These are phyloP conservation scores for Melipona bicolor DNA, from an alignment of 2,888 invertebrate species.

Conservation along the genomic window DNA sequence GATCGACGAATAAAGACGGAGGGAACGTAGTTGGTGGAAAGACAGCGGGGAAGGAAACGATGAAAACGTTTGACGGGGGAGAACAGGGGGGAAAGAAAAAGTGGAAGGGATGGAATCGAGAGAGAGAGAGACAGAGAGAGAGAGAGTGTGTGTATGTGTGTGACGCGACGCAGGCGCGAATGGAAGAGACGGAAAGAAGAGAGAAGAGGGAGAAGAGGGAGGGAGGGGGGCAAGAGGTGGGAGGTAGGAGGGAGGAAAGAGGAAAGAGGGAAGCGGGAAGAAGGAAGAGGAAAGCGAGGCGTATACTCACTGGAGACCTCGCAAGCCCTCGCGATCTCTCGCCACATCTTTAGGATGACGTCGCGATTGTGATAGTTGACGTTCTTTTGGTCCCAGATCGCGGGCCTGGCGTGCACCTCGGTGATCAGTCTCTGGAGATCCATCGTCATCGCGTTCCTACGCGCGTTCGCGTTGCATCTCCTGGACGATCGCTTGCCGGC, in stretches of 20 bases:
- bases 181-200: no score
- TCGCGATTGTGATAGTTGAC: constrained; percentile 78
- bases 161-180: no score
- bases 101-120: not conserved
- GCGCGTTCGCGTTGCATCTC: constrained; percentile 70
- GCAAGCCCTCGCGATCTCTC: constrained; percentile 77
- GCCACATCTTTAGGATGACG: constrained; percentile 77
- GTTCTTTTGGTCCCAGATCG: constrained; percentile 79
- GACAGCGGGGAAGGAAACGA: not conserved
- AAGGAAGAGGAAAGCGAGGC: constrained; percentile 33
- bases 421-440: constrained; percentile 76
- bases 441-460: constrained; percentile 75
- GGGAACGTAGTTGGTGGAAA: no score
- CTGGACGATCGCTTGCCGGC: constrained; percentile 66
- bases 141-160: not conserved
- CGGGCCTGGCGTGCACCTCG: constrained; percentile 77
- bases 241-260: not conserved
- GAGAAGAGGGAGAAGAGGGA: no score
- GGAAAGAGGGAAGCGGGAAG: constrained; percentile 17
- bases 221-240: not conserved
- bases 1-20: not conserved
- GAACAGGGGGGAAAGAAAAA: constrained; percentile 5
- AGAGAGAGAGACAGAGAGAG: not conserved
- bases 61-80: not conserved
- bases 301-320: constrained; percentile 77